Conservation (phyloP, 2,113 vertebrate genomes). For the Centropus bengalensis region DNA sequence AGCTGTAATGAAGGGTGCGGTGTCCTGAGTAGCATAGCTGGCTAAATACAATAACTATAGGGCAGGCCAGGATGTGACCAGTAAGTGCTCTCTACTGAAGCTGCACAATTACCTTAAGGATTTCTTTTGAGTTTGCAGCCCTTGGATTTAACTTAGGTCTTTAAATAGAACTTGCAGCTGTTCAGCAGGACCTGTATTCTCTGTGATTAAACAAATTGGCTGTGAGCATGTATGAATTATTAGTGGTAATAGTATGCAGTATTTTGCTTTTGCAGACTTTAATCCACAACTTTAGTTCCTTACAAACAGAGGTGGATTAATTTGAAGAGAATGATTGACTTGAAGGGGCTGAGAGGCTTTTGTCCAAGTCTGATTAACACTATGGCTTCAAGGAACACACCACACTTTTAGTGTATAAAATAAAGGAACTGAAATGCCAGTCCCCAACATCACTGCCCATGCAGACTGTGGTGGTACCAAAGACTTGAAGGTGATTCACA, state of each 20-base stretch:
- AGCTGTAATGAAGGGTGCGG: slow-evolving; percentile 21
- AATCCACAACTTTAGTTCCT: background rate
- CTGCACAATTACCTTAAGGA: slow-evolving; percentile 16
- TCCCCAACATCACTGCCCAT: background rate
- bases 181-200: background rate
- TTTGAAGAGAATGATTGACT: background rate
- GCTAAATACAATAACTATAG: background rate
- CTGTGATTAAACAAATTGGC: background rate
- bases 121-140: background rate
- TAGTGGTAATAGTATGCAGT: background rate
- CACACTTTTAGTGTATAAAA: background rate
- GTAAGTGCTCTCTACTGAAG: background rate
- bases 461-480: background rate
- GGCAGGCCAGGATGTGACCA: background rate
- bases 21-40: background rate
- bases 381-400: background rate
- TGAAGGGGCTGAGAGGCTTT: background rate
- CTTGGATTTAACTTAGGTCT: background rate
- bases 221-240: background rate
- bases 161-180: background rate
- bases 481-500: background rate
- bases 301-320: background rate
- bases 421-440: background rate
- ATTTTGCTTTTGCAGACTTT: background rate
- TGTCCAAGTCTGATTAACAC: background rate